phyloP scores from a whole-genome alignment of 2,797 vertebrate genomes.

The Alouatta caraya region DNA sequence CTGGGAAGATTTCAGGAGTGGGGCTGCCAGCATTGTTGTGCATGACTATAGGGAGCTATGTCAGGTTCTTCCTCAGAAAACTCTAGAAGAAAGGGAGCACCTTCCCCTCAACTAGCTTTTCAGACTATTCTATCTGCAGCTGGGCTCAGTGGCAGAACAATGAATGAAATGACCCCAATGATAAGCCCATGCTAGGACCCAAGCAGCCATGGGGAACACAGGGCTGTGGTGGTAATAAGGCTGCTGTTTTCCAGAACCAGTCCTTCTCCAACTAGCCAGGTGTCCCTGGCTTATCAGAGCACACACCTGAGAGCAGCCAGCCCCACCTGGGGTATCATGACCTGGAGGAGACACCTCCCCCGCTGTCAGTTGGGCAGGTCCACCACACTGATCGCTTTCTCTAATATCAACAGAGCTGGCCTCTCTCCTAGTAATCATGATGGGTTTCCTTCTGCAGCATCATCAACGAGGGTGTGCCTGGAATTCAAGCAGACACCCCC shows the following conservation, averaged over 20 bases:
- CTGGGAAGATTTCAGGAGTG: neutral
- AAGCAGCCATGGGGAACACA: neutral
- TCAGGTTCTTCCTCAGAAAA: neutral
- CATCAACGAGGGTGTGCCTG: conserved; percentile 72
- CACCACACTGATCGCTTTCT: conserved; percentile 61
- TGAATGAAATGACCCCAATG: neutral
- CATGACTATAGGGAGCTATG: neutral
- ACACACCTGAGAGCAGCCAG: accelerated
- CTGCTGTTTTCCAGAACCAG: neutral
- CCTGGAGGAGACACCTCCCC: conserved; percentile 22
- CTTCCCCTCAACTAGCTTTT: neutral
- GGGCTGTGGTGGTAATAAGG: neutral
- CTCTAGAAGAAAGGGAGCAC: neutral
- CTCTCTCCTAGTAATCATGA: conserved; percentile 76
- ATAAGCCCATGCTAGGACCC: neutral
- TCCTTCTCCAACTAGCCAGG: neutral
- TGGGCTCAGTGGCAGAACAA: neutral
- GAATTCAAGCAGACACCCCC: conserved; percentile 78
- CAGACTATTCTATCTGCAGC: neutral
- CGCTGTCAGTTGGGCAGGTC: neutral
- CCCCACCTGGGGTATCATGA: neutral
- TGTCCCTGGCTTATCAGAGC: neutral
- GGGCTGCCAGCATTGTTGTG: neutral
- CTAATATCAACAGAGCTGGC: conserved; percentile 71
- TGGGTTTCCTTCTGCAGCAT: conserved; percentile 80